These are phyloP conservation scores for Elachura formosa DNA, from an alignment of 2,113 vertebrate species.

Conservation along the genomic window DNA sequence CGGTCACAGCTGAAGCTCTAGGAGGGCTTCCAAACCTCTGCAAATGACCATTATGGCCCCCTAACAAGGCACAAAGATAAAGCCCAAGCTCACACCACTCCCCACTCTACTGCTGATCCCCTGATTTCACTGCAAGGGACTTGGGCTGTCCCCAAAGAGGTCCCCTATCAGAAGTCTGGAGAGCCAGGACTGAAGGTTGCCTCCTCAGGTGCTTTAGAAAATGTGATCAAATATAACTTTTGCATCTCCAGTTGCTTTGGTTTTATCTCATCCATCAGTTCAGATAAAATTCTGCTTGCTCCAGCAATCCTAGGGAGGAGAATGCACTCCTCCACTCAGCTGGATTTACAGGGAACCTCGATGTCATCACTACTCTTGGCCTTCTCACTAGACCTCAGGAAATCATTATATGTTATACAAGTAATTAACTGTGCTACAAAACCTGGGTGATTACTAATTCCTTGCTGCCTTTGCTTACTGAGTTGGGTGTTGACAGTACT, in stretches of 20 bases:
- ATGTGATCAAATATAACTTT: background rate
- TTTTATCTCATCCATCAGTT: background rate
- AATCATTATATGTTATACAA: background rate
- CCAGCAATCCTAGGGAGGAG: background rate
- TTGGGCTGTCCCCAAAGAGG: background rate
- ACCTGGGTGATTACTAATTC: background rate
- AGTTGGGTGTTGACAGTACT: slow-evolving; percentile 33
- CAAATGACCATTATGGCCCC: background rate
- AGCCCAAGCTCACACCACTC: background rate
- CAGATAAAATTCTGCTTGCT: background rate
- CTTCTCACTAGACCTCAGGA: background rate
- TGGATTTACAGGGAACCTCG: background rate
- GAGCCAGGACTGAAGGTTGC: background rate
- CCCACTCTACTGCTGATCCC: background rate
- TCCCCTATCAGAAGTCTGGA: background rate
- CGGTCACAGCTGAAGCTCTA: background rate
- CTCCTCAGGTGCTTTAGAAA: background rate
- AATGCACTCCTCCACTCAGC: background rate
- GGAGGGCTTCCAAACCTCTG: background rate
- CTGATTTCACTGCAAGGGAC: background rate
- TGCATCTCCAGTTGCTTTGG: background rate
- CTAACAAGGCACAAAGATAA: background rate
- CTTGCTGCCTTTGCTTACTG: background rate
- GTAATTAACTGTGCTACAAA: slow-evolving; percentile 9
- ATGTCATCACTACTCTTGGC: background rate